Evolutionary conservation across 2,113 vertebrate genomes (phyloP).

Genomic region (Strigops habroptila): DNA sequence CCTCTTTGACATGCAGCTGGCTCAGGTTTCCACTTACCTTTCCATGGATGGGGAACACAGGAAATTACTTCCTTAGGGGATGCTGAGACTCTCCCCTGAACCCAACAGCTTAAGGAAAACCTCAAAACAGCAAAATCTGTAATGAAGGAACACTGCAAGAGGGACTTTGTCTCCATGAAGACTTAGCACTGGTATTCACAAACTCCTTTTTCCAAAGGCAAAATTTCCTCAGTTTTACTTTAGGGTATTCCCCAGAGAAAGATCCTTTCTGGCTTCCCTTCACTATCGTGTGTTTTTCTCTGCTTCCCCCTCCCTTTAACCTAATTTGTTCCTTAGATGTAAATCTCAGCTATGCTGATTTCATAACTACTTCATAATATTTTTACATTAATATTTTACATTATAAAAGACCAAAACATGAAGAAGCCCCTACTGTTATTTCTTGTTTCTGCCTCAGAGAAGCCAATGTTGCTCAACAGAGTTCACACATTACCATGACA

Average conservation of each 20-base stretch:
- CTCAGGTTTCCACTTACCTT: background rate
- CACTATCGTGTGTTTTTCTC: background rate
- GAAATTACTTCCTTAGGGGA: background rate
- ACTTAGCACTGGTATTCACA: background rate
- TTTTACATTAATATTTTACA: background rate
- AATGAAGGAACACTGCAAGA: background rate
- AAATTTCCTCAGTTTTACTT: background rate
- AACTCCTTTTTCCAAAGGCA: background rate
- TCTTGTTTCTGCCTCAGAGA: background rate
- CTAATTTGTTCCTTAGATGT: background rate
- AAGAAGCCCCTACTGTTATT: background rate
- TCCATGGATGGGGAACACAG: background rate
- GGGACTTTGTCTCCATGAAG: background rate
- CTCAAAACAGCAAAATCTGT: background rate
- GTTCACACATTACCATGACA: background rate
- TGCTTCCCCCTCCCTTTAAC: background rate
- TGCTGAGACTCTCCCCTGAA: background rate
- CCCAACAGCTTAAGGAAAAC: background rate
- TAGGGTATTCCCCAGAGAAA: background rate
- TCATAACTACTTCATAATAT: background rate
- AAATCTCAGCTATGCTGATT: background rate
- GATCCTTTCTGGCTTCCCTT: background rate
- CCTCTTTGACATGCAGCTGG: background rate
- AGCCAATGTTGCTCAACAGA: background rate
- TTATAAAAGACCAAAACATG: background rate